A percentile compares a stretch with the other conserved stretches of the same genome.
Conservation (phyloP, 1,140 invertebrate species). For the Meteorus sp. region DNA sequence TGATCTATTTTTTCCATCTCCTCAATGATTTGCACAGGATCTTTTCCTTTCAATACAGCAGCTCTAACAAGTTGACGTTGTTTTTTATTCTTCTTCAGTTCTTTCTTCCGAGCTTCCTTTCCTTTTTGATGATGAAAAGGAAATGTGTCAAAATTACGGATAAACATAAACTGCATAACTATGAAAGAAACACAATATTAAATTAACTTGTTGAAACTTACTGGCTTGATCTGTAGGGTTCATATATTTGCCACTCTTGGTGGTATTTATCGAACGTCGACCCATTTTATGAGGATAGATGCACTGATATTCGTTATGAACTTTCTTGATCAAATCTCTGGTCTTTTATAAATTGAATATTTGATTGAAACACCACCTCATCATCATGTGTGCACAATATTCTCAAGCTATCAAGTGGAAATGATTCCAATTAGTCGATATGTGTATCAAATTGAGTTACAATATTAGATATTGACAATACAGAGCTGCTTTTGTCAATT, state of each 20-base stretch:
- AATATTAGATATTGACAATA: too few relatives aligned
- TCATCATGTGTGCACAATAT: too few relatives aligned
- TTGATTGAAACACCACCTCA: too few relatives aligned
- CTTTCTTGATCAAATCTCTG: too few relatives aligned
- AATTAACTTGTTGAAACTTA: conserved; percentile 64
- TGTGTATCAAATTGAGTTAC: too few relatives aligned
- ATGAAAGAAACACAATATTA: conserved; percentile 25
- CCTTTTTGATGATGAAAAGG: conserved; percentile 62
- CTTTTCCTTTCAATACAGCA: conserved; percentile 97
- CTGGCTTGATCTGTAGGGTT: conserved; percentile 98
- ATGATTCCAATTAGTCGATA: too few relatives aligned
- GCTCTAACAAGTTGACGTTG: conserved; percentile 93
- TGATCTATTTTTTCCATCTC: conserved; percentile 98
- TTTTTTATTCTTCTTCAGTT: conserved; percentile 97
- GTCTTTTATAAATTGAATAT: too few relatives aligned
- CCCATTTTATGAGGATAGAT: too few relatives aligned
- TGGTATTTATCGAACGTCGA: conserved; percentile 94
- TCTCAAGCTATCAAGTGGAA: too few relatives aligned
- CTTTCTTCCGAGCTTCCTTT: conserved; percentile 96
- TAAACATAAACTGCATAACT: conserved; percentile 22
- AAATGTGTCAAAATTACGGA: not conserved
- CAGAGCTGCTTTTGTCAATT: too few relatives aligned
- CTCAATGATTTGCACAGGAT: conserved; percentile 89
- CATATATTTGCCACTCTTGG: conserved; percentile 99
- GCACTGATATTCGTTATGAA: too few relatives aligned